Conservation (phyloP, 1,140 invertebrate genomes). For the Drosophila chauvacae region DNA sequence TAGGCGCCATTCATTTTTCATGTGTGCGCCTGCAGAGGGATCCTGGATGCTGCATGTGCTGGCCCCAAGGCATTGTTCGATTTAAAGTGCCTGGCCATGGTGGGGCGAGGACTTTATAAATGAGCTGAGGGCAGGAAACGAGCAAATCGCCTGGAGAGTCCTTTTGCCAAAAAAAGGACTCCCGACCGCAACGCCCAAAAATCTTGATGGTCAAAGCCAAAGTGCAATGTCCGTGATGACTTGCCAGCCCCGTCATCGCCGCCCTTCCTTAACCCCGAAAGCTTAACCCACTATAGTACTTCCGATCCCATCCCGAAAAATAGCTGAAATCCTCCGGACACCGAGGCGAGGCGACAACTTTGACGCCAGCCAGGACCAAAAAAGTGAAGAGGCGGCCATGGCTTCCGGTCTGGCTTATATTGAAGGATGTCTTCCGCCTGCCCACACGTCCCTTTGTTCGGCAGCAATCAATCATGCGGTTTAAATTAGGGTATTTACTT, state of each 20-base stretch:
- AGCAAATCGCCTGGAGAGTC: slow-evolving; percentile 63
- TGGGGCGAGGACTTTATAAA: slow-evolving; percentile 63
- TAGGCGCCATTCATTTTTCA: slow-evolving; percentile 80
- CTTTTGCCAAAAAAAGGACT: slow-evolving; percentile 49
- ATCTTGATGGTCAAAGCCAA: slow-evolving; percentile 80
- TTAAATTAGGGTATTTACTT: slow-evolving; percentile 83
- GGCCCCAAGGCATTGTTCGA: slow-evolving; percentile 63
- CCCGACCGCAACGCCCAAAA: slow-evolving; percentile 23
- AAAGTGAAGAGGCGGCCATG: slow-evolving; percentile 30
- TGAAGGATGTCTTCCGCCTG: slow-evolving; percentile 38
- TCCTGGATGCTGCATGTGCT: slow-evolving; percentile 43
- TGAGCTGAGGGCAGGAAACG: slow-evolving; percentile 67
- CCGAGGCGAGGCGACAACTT: slow-evolving; percentile 66
- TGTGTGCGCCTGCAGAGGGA: slow-evolving; percentile 40
- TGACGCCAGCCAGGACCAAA: slow-evolving; percentile 40
- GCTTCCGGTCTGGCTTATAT: slow-evolving; percentile 63
- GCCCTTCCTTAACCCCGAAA: slow-evolving; percentile 4
- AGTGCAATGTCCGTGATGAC: slow-evolving; percentile 81
- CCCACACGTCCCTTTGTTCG: slow-evolving; percentile 19
- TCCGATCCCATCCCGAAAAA: slow-evolving; percentile 15
- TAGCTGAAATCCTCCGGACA: slow-evolving; percentile 33
- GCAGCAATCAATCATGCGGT: slow-evolving; percentile 81
- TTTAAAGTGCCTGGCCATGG: slow-evolving; percentile 62
- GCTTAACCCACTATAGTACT: slow-evolving; percentile 26
- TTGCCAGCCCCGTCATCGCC: slow-evolving; percentile 55